phyloP scores from a whole-genome alignment of 2,888 invertebrate species.

The Patella ulyssiponensis region DNA sequence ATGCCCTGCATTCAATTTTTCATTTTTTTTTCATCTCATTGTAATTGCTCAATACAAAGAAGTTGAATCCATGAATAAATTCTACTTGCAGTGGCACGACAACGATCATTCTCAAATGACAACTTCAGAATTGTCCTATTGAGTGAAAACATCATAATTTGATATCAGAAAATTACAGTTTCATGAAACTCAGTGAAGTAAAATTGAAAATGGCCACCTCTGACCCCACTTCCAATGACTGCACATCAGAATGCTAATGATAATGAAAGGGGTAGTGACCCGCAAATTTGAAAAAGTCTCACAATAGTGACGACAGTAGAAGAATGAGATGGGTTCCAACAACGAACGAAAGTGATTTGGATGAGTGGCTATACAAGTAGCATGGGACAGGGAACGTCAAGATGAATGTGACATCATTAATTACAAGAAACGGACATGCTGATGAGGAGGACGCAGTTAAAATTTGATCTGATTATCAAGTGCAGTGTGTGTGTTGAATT shows the following conservation, averaged over 20 bases:
- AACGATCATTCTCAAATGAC: too few species aligned
- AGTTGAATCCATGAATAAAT: too few species aligned
- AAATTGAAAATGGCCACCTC: conserved; percentile 4
- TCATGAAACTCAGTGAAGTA: not conserved
- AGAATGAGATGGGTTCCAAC: too few species aligned
- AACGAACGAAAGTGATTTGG: not conserved
- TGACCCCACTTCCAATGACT: conserved; percentile 4
- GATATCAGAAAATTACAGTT: conserved; percentile 9
- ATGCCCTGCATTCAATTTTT: too few species aligned
- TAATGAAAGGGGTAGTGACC: conserved; percentile 4
- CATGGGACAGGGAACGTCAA: conserved; percentile 29
- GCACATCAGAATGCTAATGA: conserved; percentile 3
- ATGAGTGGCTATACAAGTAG: conserved; percentile 3
- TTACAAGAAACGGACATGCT: conserved; percentile 6
- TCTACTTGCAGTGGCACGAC: too few species aligned
- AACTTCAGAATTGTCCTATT: too few species aligned
- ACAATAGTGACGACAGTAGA: too few species aligned
- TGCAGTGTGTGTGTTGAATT: too few species aligned
- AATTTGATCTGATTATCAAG: not conserved
- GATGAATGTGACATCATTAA: conserved; percentile 29
- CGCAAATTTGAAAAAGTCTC: not conserved
- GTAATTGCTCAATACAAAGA: too few species aligned
- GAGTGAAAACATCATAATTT: not conserved
- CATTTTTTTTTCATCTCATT: too few species aligned
- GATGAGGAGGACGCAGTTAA: not conserved